A percentile compares a stretch with the other conserved stretches of the same genome.
phyloP scores from a whole-genome alignment of 2,888 invertebrate species.

The Cheilosia variabilis region DNA sequence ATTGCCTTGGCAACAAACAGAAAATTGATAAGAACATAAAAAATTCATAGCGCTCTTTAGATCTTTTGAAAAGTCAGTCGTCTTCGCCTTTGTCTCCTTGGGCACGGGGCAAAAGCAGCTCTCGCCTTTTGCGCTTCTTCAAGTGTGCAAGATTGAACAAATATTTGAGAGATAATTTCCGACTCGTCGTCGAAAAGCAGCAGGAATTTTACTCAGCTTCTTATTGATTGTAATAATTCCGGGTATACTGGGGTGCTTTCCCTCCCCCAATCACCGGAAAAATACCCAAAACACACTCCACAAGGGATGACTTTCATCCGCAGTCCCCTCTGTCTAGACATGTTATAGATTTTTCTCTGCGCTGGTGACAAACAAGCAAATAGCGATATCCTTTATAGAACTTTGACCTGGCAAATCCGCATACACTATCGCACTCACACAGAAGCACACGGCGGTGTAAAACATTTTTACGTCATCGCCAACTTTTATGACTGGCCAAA shows the following conservation, averaged over 20 bases:
- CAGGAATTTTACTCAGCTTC: slow-evolving; percentile 33
- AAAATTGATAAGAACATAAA: slow-evolving; percentile 72
- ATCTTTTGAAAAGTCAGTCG: slow-evolving; percentile 59
- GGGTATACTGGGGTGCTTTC: not conserved
- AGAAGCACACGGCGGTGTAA: slow-evolving; percentile 26
- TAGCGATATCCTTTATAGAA: slow-evolving; percentile 64
- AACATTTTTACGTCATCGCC: slow-evolving; percentile 64
- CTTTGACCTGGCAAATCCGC: slow-evolving; percentile 69
- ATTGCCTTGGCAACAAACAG: slow-evolving; percentile 60
- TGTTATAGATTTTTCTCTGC: slow-evolving; percentile 69
- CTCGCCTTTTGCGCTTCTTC: slow-evolving; percentile 36
- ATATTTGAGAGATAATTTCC: slow-evolving; percentile 73
- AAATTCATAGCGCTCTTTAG: slow-evolving; percentile 69
- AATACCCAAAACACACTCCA: slow-evolving; percentile 48
- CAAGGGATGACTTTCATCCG: slow-evolving; percentile 31
- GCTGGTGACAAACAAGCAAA: slow-evolving; percentile 69
- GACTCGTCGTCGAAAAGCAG: slow-evolving; percentile 41
- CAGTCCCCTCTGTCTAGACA: slow-evolving; percentile 66
- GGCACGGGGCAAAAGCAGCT: not conserved
- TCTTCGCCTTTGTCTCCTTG: slow-evolving; percentile 19
- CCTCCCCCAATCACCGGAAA: slow-evolving; percentile 4
- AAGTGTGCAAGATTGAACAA: slow-evolving; percentile 67
- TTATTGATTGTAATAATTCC: slow-evolving; percentile 67
- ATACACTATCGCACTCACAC: slow-evolving; percentile 9
- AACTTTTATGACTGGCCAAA: slow-evolving; percentile 64